A percentile compares a stretch with the other conserved stretches of the same genome.
Evolutionary conservation across 2,797 vertebrate species (phyloP).

Genomic region (Eidolon dupreanum): DNA sequence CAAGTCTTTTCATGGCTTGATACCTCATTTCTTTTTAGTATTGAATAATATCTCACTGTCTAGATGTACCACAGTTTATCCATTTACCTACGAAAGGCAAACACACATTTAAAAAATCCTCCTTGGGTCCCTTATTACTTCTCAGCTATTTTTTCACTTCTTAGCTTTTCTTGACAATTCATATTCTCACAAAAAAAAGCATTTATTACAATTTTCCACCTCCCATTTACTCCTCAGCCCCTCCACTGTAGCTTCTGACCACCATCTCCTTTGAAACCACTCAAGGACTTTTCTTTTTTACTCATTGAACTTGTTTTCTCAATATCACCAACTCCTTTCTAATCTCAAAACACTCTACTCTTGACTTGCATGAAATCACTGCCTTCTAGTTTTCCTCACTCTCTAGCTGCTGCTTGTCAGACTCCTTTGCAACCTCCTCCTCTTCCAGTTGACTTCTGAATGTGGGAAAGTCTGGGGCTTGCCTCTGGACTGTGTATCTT

Average conservation of each 20-base stretch:
- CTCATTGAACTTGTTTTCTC: background rate
- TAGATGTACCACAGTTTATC: background rate
- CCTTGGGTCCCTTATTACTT: background rate
- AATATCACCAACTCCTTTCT: background rate
- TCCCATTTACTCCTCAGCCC: background rate
- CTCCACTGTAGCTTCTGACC: background rate
- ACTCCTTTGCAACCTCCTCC: background rate
- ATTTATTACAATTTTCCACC: background rate
- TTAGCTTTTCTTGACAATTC: background rate
- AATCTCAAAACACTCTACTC: background rate
- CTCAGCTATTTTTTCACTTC: background rate
- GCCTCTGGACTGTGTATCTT: background rate
- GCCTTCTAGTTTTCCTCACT: background rate
- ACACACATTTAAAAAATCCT: background rate
- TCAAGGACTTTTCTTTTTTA: background rate
- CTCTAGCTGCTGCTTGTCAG: background rate
- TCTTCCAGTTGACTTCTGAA: background rate
- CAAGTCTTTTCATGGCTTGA: background rate
- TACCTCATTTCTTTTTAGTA: background rate
- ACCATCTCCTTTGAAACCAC: background rate
- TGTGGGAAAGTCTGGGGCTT: background rate
- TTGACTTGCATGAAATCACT: background rate
- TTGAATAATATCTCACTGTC: background rate
- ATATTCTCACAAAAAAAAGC: background rate
- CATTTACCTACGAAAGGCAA: background rate